Evolutionary conservation across 1,140 invertebrate genomes (phyloP), one percentile per base, ranked within the genome.

Genomic region (Ostrea edulis): DNA sequence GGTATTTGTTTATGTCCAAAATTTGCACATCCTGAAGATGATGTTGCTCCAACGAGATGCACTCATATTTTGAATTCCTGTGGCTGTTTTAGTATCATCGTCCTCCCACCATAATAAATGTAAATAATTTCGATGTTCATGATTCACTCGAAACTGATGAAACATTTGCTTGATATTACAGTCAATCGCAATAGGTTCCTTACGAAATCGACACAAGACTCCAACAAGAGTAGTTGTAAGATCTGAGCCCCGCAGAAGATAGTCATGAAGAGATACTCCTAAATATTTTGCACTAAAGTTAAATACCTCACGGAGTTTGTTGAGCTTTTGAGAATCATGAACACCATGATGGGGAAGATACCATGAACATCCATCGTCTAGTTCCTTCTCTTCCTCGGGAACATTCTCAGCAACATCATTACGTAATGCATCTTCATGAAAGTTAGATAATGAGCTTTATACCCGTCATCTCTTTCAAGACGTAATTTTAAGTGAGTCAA

Each of bases 111-210:
- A 91, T n/a, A 92, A 85, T 62, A 92, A 92, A 62, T 87, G 29
- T 4, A 92, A 71, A 71, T 71, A 91, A 54, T 92, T 81, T 82
- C 88, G 44, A 55, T 90, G 14, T 53, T 51, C 29, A 55, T 68
- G 71, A 29, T 81, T n/a, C 7, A 88, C 89, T 0, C 55, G 22
- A 82, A 91, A 89, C 44, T 89, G 86, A 35, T 90, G 88, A 54
- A 92, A 94, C 93, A 94, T 94, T 1, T 82, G 22, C 54, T 91
- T 87, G 0, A 93, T 90, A 86, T 94, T 92, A 17, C 91, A 92
- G 4, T 85, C 87, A 14, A 94, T 62, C 2, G 92, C 93, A 8
- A 93, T 86, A 12, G 14, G 82, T 14, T 88, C 82, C n/a, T 90
- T 9, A 0, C 93, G 86, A 86, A 94, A 93, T 44, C 92, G 85